A percentile compares a stretch with the other conserved stretches of the same genome.
Conservation (phyloP, 2,888 invertebrate species). For the Trachelus troglodyta region DNA sequence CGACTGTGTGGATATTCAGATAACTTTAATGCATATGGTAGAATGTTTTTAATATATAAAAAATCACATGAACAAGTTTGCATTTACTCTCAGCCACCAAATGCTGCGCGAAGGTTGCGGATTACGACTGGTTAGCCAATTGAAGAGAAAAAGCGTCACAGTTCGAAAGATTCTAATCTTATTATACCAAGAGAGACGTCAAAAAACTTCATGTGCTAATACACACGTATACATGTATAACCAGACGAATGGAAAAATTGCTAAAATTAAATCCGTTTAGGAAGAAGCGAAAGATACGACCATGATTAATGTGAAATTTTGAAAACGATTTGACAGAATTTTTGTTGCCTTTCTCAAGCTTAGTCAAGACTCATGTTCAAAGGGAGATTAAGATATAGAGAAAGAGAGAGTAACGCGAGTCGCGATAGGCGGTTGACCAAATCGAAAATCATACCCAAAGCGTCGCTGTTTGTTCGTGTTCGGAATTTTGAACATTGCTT, state of each 20-base stretch:
- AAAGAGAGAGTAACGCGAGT: not conserved
- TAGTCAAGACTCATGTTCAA: not conserved
- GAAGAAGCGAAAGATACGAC: no score
- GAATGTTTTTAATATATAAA: not conserved
- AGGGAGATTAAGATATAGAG: not conserved
- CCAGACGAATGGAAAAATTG: not conserved
- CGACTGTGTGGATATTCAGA: not conserved
- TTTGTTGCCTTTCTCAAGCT: not conserved
- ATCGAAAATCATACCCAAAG: constrained; percentile 11
- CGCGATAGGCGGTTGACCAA: not conserved
- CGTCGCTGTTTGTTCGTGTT: constrained; percentile 23
- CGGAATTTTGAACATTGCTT: constrained; percentile 29
- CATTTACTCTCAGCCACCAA: not conserved
- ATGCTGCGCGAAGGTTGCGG: not conserved
- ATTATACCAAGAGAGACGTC: not conserved
- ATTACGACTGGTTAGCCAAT: not conserved
- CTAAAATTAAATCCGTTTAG: not conserved
- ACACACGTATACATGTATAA: not conserved
- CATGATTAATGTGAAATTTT: not conserved
- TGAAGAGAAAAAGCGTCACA: not conserved
- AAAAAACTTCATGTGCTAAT: not conserved
- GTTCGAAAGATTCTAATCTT: not conserved
- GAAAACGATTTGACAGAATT: not conserved
- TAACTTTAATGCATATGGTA: not conserved
- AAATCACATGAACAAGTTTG: not conserved